Evolutionary conservation across 2,888 invertebrate species (phyloP).

Genomic region (Caenorhabditis sp.): DNA sequence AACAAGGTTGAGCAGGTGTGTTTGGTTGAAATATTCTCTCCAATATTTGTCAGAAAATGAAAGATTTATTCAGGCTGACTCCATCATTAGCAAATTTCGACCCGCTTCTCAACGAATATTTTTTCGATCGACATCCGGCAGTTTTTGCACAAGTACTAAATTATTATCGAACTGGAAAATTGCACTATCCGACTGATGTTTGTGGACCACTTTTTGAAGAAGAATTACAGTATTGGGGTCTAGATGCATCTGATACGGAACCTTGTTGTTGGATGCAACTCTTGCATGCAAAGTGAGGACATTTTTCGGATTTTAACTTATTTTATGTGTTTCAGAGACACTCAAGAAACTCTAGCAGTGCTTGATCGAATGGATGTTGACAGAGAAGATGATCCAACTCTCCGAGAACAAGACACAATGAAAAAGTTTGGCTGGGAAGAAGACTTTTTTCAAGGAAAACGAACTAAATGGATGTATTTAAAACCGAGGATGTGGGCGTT

Average conservation of each 20-base stretch:
- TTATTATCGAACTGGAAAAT: constrained; percentile 80
- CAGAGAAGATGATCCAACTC: constrained; percentile 68
- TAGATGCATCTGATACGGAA: constrained; percentile 98
- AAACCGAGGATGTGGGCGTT: constrained; percentile 98
- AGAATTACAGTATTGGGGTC: constrained; percentile 95
- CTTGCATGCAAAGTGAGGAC: constrained; percentile 51
- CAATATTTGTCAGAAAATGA: too few species aligned
- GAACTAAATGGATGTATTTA: constrained; percentile 84
- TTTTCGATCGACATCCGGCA: constrained; percentile 88
- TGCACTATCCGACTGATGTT: constrained; percentile 98
- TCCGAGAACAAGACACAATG: constrained; percentile 82
- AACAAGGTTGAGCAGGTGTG: constrained; percentile 78
- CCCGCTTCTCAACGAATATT: constrained; percentile 98
- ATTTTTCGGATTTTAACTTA: background rate
- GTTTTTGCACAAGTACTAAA: constrained; percentile 83
- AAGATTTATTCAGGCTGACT: constrained; percentile 74
- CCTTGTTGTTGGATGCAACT: constrained; percentile 96
- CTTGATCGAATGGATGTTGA: constrained; percentile 95
- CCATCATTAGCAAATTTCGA: constrained; percentile 98
- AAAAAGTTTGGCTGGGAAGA: constrained; percentile 92
- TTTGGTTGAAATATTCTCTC: background rate
- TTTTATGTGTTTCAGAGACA: constrained; percentile 78
- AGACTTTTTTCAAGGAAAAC: constrained; percentile 79
- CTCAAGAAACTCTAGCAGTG: constrained; percentile 96
- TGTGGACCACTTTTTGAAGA: constrained; percentile 97